These are phyloP conservation scores for Cabera pusaria DNA, from an alignment of 2,888 invertebrate genomes.

Conservation along the genomic window DNA sequence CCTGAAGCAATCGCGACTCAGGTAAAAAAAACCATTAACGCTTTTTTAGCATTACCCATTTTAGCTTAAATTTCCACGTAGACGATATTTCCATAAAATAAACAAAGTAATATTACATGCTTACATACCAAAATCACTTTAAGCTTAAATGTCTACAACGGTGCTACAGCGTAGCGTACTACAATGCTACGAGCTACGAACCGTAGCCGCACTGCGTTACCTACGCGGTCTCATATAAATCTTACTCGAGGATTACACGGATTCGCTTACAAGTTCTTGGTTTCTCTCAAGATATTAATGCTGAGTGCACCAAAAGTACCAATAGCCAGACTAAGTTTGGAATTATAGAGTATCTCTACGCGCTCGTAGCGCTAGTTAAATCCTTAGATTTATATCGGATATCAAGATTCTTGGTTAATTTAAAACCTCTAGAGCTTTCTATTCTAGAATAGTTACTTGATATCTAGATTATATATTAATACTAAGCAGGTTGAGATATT, in stretches of 20 bases:
- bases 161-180: constrained; percentile 44
- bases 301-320: constrained; percentile 56
- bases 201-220: constrained; percentile 66
- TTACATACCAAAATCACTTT: constrained; percentile 44
- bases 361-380: constrained; percentile 32
- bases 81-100: constrained; percentile 36
- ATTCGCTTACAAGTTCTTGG: constrained; percentile 67
- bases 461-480: too few species aligned
- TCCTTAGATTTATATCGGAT: constrained; percentile 28
- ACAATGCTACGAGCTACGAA: constrained; percentile 38
- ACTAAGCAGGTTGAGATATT: too few species aligned
- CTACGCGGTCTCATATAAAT: constrained; percentile 67
- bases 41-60: constrained; percentile 32
- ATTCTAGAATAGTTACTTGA: too few species aligned
- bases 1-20: constrained; percentile 17
- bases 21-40: constrained; percentile 32
- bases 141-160: constrained; percentile 51
- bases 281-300: constrained; percentile 61
- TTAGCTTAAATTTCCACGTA: constrained; percentile 33
- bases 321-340: constrained; percentile 47
- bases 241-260: constrained; percentile 63
- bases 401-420: constrained; percentile 7
- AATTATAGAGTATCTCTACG: constrained; percentile 46
- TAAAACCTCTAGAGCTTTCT: too few species aligned
- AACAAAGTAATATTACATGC: constrained; percentile 41